Evolutionary conservation across 2,888 invertebrate species (phyloP).

Genomic region (Tenthredo distinguenda): DNA sequence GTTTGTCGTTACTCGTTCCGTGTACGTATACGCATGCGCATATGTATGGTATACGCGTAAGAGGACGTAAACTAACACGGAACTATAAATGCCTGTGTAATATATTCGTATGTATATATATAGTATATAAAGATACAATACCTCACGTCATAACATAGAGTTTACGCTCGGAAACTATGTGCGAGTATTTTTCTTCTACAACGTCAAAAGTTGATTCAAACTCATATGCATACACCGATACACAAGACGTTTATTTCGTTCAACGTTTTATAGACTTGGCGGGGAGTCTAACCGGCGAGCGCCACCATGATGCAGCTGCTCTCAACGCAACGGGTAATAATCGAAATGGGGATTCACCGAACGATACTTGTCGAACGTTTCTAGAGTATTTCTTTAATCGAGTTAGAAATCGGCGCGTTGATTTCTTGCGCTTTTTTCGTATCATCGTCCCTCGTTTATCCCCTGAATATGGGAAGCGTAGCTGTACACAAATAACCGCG

Average conservation of each 20-base stretch:
- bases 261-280: conserved; percentile 34
- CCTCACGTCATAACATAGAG: neutral
- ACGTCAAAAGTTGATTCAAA: conserved; percentile 24
- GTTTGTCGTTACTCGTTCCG: neutral
- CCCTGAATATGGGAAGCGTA: neutral
- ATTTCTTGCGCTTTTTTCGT: neutral
- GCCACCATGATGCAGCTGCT: conserved; percentile 7
- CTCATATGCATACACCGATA: neutral
- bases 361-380: neutral
- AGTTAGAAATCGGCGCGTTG: neutral
- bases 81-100: conserved; percentile 8
- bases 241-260: neutral
- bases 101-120: neutral
- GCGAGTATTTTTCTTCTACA: conserved; percentile 9
- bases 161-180: conserved; percentile 2
- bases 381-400: neutral
- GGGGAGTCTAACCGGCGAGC: neutral
- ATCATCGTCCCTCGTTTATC: neutral
- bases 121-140: neutral
- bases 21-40: neutral
- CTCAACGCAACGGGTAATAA: neutral
- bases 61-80: conserved; percentile 21
- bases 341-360: conserved; percentile 6
- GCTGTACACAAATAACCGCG: neutral
- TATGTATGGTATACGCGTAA: neutral